These are phyloP conservation scores for Bostrychus sinensis DNA, from an alignment of 2,113 vertebrate genomes.

Conservation along the genomic window DNA sequence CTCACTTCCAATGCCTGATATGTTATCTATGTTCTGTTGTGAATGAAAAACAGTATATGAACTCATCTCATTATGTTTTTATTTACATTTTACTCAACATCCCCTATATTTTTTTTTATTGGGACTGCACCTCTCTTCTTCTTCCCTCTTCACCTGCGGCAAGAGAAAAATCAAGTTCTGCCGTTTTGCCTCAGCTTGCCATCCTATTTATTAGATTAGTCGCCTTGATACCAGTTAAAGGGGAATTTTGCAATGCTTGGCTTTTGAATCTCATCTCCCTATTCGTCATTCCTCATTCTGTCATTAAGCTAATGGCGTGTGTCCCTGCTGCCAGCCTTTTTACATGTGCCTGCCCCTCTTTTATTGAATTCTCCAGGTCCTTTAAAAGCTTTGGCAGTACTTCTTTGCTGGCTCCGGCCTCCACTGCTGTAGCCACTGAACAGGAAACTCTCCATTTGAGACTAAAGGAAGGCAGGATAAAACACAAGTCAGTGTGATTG, in stretches of 20 bases:
- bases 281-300: constrained; percentile 85
- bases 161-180: constrained; percentile 29
- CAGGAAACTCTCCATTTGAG: constrained; percentile 25
- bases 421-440: constrained; percentile 18
- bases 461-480: constrained; percentile 35
- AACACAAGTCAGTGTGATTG: constrained; percentile 29
- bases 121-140: neutral
- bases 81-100: neutral
- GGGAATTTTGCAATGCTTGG: constrained; percentile 72
- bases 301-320: constrained; percentile 87
- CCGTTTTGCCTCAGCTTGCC: constrained; percentile 27
- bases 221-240: constrained; percentile 77
- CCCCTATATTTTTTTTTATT: no score
- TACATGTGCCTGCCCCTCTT: constrained; percentile 76
- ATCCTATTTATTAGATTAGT: constrained; percentile 72
- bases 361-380: constrained; percentile 74
- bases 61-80: neutral
- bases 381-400: constrained; percentile 72
- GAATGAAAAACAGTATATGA: no score
- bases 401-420: constrained; percentile 58
- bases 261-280: constrained; percentile 75
- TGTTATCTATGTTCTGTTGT: no score
- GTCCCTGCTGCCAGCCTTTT: constrained; percentile 79
- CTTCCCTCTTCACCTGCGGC: neutral
- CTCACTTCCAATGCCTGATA: no score